Conservation (phyloP, 1,140 invertebrate genomes). For the Lethrus apterus region DNA sequence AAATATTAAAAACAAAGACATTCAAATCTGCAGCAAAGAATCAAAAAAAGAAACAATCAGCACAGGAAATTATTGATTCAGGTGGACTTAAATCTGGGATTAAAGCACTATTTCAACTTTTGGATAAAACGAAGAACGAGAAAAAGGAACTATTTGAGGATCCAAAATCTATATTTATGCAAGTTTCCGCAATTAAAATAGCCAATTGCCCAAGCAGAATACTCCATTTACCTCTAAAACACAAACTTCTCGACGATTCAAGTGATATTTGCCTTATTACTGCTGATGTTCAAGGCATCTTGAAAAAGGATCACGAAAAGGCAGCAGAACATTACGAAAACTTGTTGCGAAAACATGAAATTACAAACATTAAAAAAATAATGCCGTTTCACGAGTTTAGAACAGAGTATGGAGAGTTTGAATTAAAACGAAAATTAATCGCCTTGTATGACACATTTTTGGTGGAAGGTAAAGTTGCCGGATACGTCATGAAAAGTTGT, state of each 20-base stretch:
- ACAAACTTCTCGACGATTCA: conserved; percentile 42
- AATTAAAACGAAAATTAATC: conserved; percentile 52
- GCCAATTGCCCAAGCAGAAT: conserved; percentile 39
- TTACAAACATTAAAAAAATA: conserved; percentile 44
- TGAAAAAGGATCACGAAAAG: conserved; percentile 49
- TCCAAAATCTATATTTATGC: conserved; percentile 40
- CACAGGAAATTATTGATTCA: conserved; percentile 5
- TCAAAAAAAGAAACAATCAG: too few relatives aligned
- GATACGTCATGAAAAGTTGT: conserved; percentile 51
- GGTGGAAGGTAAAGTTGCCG: conserved; percentile 53
- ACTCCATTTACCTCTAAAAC: conserved; percentile 46
- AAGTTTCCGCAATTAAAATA: conserved; percentile 44
- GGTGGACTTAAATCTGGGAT: conserved; percentile 2
- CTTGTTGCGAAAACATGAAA: conserved; percentile 43
- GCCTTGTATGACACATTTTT: conserved; percentile 57
- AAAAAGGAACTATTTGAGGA: conserved; percentile 40
- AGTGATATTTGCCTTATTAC: conserved; percentile 51
- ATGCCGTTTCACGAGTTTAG: conserved; percentile 55
- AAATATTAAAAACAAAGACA: neutral
- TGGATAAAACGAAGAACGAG: conserved; percentile 12
- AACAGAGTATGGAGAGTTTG: conserved; percentile 56
- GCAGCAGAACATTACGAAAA: conserved; percentile 52
- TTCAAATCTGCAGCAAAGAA: conserved; percentile 1
- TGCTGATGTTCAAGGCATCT: conserved; percentile 44
- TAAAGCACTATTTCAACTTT: conserved; percentile 7